A percentile compares a stretch with the other conserved stretches of the same genome.
Evolutionary conservation across 23 tunicate genomes (phyloP).

Genomic region (Halocynthia roretzi): DNA sequence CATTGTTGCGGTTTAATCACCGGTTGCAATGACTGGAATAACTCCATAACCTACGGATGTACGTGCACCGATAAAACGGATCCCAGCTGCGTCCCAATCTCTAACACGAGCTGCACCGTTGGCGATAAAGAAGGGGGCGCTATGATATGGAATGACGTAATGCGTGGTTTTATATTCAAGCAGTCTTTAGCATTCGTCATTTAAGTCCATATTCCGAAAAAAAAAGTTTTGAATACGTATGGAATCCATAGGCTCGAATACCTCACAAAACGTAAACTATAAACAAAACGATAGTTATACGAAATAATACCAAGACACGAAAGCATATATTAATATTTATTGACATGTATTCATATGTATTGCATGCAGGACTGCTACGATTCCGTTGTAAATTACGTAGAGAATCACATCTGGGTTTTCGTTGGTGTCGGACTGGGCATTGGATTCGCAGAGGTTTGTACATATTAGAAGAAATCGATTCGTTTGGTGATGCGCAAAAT

Average conservation of each 20-base stretch:
- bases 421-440: constrained; percentile 43
- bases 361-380: constrained; percentile 30
- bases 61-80: constrained; percentile 14
- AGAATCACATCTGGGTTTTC: constrained; percentile 23
- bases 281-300: no score
- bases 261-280: no score
- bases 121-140: constrained; percentile 8
- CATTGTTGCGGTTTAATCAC: constrained; percentile 34
- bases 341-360: background rate
- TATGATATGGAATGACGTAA: constrained; percentile 35
- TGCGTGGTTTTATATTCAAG: background rate
- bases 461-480: no score
- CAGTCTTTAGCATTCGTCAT: no score
- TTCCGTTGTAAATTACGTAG: constrained; percentile 21
- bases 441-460: constrained; percentile 33
- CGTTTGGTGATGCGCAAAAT: no score
- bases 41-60: constrained; percentile 23
- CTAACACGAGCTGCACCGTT: constrained; percentile 18
- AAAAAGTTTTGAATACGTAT: no score
- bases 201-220: no score
- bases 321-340: background rate
- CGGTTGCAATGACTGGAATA: constrained; percentile 34
- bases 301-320: background rate
- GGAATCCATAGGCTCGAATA: no score
- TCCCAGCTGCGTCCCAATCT: constrained; percentile 21